phyloP scores from a whole-genome alignment of 2,888 invertebrate genomes.

The Tetanocera ferruginea region DNA sequence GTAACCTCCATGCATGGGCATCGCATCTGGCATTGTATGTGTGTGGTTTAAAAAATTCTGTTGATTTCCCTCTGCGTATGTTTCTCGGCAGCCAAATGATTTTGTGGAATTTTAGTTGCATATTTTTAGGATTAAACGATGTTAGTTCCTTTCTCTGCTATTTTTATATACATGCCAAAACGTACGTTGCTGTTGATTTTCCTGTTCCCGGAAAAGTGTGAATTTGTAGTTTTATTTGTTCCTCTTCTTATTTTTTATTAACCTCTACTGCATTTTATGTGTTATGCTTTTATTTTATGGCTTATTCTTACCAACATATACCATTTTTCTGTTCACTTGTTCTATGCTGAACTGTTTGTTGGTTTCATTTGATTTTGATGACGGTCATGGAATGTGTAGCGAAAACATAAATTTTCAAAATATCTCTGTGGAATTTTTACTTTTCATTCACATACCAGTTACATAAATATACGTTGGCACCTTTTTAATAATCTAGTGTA shows the following conservation, averaged over 20 bases:
- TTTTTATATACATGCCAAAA: too few species aligned
- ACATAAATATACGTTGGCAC: too few species aligned
- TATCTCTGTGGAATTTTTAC: too few species aligned
- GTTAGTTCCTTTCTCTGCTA: not conserved
- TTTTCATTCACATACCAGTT: too few species aligned
- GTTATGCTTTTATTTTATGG: not conserved
- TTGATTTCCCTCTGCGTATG: not conserved
- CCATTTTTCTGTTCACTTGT: not conserved
- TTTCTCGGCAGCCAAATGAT: conserved; percentile 5
- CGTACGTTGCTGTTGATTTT: not conserved
- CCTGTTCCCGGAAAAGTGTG: not conserved
- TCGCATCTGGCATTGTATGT: not conserved
- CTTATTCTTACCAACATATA: not conserved
- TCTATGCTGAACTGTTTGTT: not conserved
- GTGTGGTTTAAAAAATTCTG: not conserved
- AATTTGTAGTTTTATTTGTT: not conserved
- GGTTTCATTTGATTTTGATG: not conserved
- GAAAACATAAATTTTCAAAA: conserved; percentile 7
- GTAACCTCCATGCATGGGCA: conserved; percentile 5
- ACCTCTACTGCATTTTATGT: not conserved
- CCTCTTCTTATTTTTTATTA: not conserved
- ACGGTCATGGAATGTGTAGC: not conserved
- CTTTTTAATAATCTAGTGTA: too few species aligned
- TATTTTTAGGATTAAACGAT: conserved; percentile 22
- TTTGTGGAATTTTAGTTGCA: conserved; percentile 38